Base-by-base conservation (phyloP, 1,140 invertebrate genomes). In the Zaprionus kolodkinae region DNA sequence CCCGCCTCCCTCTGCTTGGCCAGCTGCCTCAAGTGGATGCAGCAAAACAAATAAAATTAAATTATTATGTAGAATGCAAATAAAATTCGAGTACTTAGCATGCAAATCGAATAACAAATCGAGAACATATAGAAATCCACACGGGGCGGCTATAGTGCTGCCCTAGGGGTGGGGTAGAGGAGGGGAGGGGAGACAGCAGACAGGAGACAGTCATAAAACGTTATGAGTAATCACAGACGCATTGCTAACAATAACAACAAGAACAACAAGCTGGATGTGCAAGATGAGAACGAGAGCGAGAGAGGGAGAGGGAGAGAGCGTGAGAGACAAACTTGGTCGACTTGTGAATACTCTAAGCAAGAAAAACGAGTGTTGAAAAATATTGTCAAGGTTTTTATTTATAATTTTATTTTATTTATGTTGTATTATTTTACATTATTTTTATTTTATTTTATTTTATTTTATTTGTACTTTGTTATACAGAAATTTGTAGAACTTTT, bases 1-100 rank as follows among this genome's bases (percentile, higher is more conserved):
- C 38, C 38, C 6, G 45, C n/a, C 17, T 10, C 45, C 15, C 45
- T 50, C 45, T 25, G 45, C 45, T 50, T 50, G 45, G 15, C 45
- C 45, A 10, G 11, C 52, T 55, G 52, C 27, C 52, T 55, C 52
- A 50, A 50, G 73, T 75, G 79, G 70, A 80, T 88, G 84, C 84
- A 88, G 84, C 80, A 84, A 87, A 88, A 84, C 84, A 88, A 87
- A 87, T 87, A 87, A 87, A 87, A 87, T 87, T 88, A 87, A 88
- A 87, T 88, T 87, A 87, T 88, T 83, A 88, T 87, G 84, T 87
- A 78, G 83, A 88, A 80, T 88, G 84, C 80, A 88, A 88, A 87
- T 87, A 84, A 88, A 84, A 88, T 55, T 70, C 67, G 33, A 69
- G 72, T 73, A 74, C 72, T 69, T 88, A 87, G 79, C 76, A 88